A percentile compares a stretch with the other conserved stretches of the same genome.
phyloP scores from a whole-genome alignment of 2,113 vertebrate species.

The Pseudolaguvia tuberculata region DNA sequence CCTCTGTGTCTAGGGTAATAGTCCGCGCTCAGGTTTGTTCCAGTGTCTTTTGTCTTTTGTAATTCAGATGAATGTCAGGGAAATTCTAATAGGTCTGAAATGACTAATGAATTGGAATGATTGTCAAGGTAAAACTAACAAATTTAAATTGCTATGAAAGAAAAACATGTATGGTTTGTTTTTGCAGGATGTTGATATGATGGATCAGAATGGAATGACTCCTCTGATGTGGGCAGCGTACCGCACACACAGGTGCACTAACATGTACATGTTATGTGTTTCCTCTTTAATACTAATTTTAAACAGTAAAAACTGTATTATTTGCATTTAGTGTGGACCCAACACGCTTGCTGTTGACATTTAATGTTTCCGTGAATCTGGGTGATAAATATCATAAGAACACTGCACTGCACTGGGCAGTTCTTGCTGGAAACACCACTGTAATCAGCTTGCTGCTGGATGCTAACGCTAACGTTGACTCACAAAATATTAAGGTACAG shows the following conservation, averaged over 20 bases:
- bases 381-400: conserved; percentile 99
- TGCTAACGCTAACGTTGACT: conserved; percentile 91
- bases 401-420: conserved; percentile 96
- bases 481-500: conserved; percentile 94
- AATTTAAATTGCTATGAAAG: too few relatives aligned
- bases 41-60: neutral
- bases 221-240: conserved; percentile 99
- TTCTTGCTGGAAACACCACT: conserved; percentile 97
- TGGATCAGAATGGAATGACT: conserved; percentile 99
- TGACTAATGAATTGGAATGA: too few relatives aligned
- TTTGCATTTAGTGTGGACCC: conserved; percentile 84
- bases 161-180: neutral
- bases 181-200: conserved; percentile 95
- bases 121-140: too few relatives aligned
- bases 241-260: conserved; percentile 84
- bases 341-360: conserved; percentile 92
- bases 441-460: conserved; percentile 97
- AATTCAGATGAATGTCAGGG: neutral
- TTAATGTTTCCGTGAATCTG: conserved; percentile 97
- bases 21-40: neutral
- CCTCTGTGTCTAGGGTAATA: too few relatives aligned
- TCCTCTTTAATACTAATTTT: neutral
- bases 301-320: neutral
- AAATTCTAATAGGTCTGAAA: too few relatives aligned
- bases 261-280: neutral